Conservation (phyloP, 2,797 vertebrate genomes). For the Liparis tanakae region DNA sequence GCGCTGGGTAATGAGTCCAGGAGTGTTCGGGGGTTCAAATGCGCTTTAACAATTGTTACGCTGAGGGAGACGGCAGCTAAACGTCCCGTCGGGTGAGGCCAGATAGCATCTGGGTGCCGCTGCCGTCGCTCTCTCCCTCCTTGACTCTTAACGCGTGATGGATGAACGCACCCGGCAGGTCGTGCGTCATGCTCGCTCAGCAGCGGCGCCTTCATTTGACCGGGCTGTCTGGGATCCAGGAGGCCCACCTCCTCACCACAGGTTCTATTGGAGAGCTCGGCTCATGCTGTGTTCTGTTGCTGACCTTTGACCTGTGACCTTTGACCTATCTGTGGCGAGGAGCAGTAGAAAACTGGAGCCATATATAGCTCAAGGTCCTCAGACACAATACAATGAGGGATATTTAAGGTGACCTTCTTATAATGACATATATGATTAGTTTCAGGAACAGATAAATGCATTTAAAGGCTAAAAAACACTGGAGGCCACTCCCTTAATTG, state of each 20-base stretch:
- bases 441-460: not conserved
- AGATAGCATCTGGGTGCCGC: not conserved
- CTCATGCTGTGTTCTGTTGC: not conserved
- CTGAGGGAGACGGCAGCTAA: conserved; percentile 41
- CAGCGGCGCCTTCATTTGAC: conserved; percentile 28
- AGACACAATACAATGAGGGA: not conserved
- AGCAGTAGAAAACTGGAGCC: conserved; percentile 16
- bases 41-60: conserved; percentile 35
- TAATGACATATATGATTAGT: no score
- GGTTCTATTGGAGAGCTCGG: no score
- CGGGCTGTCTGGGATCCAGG: conserved; percentile 6
- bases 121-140: conserved; percentile 42
- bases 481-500: not conserved
- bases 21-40: conserved; percentile 63
- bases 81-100: conserved; percentile 7
- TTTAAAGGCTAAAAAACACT: conserved; percentile 1
- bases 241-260: not conserved
- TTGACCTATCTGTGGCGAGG: conserved; percentile 4
- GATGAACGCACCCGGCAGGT: conserved; percentile 31
- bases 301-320: conserved; percentile 4
- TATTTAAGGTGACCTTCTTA: no score
- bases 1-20: conserved; percentile 68
- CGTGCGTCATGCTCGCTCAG: conserved; percentile 24
- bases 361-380: conserved; percentile 6
- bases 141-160: conserved; percentile 49